Evolutionary conservation across 2,797 vertebrate species (phyloP).

Genomic region (Bucorvus abyssinicus): DNA sequence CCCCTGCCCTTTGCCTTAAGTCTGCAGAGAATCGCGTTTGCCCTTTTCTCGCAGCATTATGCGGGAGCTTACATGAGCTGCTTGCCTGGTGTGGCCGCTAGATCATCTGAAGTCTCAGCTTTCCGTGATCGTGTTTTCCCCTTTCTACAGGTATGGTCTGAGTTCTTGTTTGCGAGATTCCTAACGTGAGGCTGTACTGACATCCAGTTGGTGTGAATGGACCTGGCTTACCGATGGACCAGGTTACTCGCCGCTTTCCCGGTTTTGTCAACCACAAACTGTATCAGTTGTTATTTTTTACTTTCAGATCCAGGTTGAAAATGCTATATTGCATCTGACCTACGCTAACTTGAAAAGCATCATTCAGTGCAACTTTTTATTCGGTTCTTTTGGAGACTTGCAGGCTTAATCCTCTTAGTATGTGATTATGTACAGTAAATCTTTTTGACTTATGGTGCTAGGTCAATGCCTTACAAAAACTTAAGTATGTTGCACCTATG

Average conservation of each 20-base stretch:
- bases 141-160: background rate
- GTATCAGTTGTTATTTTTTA: conserved; percentile 7
- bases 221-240: background rate
- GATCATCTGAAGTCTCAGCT: background rate
- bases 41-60: background rate
- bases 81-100: background rate
- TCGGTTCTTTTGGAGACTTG: conserved; percentile 14
- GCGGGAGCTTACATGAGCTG: background rate
- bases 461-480: conserved; percentile 60
- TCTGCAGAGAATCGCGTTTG: background rate
- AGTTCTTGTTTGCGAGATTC: background rate
- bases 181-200: background rate
- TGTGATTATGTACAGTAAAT: conserved; percentile 38
- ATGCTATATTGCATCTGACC: conserved; percentile 9
- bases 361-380: background rate
- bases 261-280: background rate
- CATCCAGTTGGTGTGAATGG: background rate
- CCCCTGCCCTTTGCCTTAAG: conserved; percentile 36
- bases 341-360: conserved; percentile 7
- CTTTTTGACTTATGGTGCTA: conserved; percentile 57
- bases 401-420: conserved; percentile 24
- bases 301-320: conserved; percentile 19
- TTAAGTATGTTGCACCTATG: conserved; percentile 55
- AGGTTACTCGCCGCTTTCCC: background rate
- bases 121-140: background rate